These are phyloP conservation scores for Philantomba maxwellii DNA, from an alignment of 2,113 vertebrate genomes.

Conservation along the genomic window DNA sequence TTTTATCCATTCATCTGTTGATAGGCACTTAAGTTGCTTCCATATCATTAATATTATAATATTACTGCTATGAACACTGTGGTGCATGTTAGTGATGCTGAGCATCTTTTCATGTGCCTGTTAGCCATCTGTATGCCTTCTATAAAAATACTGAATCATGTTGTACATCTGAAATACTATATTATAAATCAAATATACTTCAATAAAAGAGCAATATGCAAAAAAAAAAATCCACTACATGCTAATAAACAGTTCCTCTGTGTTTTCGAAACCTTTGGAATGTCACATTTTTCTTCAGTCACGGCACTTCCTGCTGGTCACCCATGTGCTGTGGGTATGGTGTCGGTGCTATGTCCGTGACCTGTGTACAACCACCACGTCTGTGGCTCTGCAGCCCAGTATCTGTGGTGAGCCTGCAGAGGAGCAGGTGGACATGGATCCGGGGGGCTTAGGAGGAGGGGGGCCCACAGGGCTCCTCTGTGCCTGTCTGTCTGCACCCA, in stretches of 20 bases:
- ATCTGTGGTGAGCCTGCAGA: not conserved
- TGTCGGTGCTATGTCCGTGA: fast-evolving
- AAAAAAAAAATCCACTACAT: not conserved
- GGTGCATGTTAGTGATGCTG: not conserved
- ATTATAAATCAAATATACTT: not conserved
- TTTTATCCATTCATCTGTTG: not conserved
- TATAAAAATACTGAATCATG: not conserved
- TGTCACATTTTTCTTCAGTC: not conserved
- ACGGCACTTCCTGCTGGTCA: not conserved
- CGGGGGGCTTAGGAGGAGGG: not conserved
- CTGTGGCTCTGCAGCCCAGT: not conserved
- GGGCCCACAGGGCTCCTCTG: not conserved
- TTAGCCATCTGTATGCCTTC: not conserved
- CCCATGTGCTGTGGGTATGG: not conserved
- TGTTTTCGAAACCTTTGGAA: not conserved
- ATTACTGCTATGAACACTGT: not conserved
- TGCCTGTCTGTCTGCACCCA: too few species aligned
- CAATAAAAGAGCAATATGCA: not conserved
- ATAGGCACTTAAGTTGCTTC: not conserved
- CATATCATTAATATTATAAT: not conserved
- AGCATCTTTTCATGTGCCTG: not conserved
- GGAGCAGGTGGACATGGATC: not conserved
- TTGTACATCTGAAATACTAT: not conserved
- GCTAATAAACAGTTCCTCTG: not conserved
- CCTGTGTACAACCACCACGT: not conserved